A percentile compares a stretch with the other conserved stretches of the same genome.
These are phyloP conservation scores for Podabrus alpinus DNA, from an alignment of 2,888 invertebrate species.

Conservation along the genomic window DNA sequence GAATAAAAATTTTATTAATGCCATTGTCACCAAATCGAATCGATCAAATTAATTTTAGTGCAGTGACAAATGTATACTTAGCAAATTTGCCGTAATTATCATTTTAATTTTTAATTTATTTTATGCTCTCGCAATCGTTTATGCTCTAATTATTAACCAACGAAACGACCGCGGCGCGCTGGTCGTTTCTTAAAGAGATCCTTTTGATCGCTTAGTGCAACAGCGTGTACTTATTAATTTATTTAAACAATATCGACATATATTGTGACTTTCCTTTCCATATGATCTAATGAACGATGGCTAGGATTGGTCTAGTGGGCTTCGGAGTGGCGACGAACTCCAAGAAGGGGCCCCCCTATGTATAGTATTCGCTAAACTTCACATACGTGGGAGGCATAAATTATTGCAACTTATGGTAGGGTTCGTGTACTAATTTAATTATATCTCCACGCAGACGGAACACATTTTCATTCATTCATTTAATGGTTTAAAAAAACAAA, in stretches of 20 bases:
- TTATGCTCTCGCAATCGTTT: background rate
- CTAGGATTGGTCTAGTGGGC: conserved; percentile 38
- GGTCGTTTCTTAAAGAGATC: background rate
- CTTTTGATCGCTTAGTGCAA: background rate
- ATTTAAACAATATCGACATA: conserved; percentile 12
- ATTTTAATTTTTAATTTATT: background rate
- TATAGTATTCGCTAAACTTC: conserved; percentile 39
- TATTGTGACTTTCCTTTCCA: conserved; percentile 33
- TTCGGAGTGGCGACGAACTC: conserved; percentile 24
- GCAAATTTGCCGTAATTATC: background rate
- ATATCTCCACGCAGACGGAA: background rate
- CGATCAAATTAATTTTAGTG: conserved; percentile 9
- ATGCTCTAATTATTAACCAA: background rate
- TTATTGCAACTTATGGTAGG: conserved; percentile 39
- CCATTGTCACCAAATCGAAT: conserved; percentile 6
- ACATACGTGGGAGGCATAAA: conserved; percentile 41
- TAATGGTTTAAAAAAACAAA: background rate
- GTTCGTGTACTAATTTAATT: conserved; percentile 24
- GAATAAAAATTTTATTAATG: conserved; percentile 7
- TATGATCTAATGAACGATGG: conserved; percentile 30
- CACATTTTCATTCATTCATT: background rate
- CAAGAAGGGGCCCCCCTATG: conserved; percentile 33
- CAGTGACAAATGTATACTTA: background rate
- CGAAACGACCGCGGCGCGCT: background rate
- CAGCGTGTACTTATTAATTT: background rate